Conservation (phyloP, 2,888 invertebrate species). For the Tethea ocularis region DNA sequence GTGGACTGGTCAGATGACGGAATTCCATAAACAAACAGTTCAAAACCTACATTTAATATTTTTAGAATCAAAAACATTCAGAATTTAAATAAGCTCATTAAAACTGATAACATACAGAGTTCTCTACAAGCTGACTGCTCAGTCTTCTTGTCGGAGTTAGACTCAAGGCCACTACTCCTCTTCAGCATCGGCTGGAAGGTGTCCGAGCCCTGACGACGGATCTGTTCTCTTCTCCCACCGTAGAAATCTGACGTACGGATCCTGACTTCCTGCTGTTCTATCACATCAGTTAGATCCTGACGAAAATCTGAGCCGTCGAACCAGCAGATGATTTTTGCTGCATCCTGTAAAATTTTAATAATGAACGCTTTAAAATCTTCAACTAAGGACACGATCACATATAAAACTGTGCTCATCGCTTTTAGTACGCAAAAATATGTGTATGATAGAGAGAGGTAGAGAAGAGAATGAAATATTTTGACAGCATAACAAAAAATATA, state of each 20-base stretch:
- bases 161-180: constrained; percentile 67
- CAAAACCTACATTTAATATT: no score
- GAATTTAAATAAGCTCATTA: neutral
- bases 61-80: no score
- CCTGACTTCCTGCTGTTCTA: constrained; percentile 76
- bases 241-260: constrained; percentile 71
- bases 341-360: constrained; percentile 62
- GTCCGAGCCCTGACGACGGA: constrained; percentile 68
- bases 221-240: constrained; percentile 48
- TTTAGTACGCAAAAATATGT: no score
- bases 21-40: no score
- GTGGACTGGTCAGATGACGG: no score
- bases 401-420: no score
- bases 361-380: no score
- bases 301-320: constrained; percentile 78
- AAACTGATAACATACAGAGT: constrained; percentile 49
- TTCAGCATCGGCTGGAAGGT: constrained; percentile 76
- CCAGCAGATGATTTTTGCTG: constrained; percentile 79
- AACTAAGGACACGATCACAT: no score
- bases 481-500: no score
- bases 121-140: constrained; percentile 66
- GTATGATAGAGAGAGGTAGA: no score
- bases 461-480: no score
- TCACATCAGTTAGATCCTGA: constrained; percentile 75
- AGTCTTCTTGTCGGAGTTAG: constrained; percentile 62